Evolutionary conservation across 2,113 vertebrate genomes (phyloP), one percentile per base, ranked within the genome.

Genomic region (Collichthys lucidus): DNA sequence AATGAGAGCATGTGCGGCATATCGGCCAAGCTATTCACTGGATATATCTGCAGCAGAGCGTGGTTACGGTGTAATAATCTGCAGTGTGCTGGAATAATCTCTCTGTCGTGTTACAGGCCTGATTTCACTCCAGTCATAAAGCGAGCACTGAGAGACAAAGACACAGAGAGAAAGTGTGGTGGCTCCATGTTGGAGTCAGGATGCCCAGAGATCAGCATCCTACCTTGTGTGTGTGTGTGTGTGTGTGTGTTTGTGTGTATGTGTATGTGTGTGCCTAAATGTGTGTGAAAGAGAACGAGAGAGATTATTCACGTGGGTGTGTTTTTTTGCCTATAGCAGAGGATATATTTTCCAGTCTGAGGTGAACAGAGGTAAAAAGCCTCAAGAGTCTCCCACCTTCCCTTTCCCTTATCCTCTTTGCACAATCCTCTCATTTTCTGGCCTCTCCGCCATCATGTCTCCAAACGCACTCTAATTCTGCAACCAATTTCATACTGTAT

Each of bases 51-150:
- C 67, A 64, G 64, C 80, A 44, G 79, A 88, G 70, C 49, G 4
- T 52, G 67, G 66, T 63, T 84, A 66, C 77, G 65, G 77, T 85
- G 74, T 77, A 57, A 85, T 84, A 85, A 88, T 79, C 83, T 83
- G 74, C 79, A 88, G 29, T 74, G 82, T 85, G 79, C 86, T 84
- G 79, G 75, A 91, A 89, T 86, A 83, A 91, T 89, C 64, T 53
- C 49, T 73, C 31, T 40, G 8, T 9, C 2, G 22, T 70, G 65
- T 90, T 83, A 91, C 80, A 89, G 78, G 85, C 79, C 71, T 82
- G 82, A 88, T 83, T 90, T 84, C 67, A 78, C 82, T 66, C 71
- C 57, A 76, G 73, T 55, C 61, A 63, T 4, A 50, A 47, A 82
- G 59, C 11, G 56, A 89, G 55, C 50, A 83, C 60, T 42, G 26